These are phyloP conservation scores for Melanotaenia trifasciata DNA, from an alignment of 2,797 vertebrate genomes.

Conservation along the genomic window DNA sequence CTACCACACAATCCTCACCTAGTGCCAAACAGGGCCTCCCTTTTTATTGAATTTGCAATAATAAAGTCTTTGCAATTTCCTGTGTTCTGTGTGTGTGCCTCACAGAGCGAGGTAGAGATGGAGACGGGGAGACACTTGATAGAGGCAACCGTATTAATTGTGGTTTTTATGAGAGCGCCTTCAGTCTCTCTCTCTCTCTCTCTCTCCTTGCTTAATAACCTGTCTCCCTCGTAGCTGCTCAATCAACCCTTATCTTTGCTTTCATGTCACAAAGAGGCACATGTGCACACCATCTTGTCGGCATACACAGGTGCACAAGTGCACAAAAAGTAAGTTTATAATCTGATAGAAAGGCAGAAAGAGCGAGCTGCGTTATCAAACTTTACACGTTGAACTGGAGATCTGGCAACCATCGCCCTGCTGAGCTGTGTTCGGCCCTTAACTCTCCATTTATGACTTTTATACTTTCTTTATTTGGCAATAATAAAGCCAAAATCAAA, in stretches of 20 bases:
- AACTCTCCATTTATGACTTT: slow-evolving; percentile 24
- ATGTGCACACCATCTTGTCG: slow-evolving; percentile 6
- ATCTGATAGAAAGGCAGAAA: slow-evolving; percentile 43
- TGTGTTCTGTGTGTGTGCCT: slow-evolving; percentile 74
- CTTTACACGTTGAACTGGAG: background rate
- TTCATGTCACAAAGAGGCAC: slow-evolving; percentile 69
- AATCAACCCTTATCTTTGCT: slow-evolving; percentile 83
- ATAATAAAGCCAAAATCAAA: slow-evolving; percentile 3
- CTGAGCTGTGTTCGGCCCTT: slow-evolving; percentile 10
- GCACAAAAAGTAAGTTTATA: slow-evolving; percentile 48
- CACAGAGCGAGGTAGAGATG: slow-evolving; percentile 70
- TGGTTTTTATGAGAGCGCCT: slow-evolving; percentile 77
- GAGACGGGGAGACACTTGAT: slow-evolving; percentile 72
- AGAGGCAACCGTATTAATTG: slow-evolving; percentile 85
- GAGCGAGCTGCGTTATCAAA: slow-evolving; percentile 44
- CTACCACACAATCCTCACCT: slow-evolving; percentile 56
- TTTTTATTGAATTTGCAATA: slow-evolving; percentile 86
- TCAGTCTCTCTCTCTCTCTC: slow-evolving; percentile 42
- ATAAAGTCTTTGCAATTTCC: slow-evolving; percentile 89
- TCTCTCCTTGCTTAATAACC: slow-evolving; percentile 84
- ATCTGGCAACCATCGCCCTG: slow-evolving; percentile 15
- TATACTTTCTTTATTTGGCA: slow-evolving; percentile 7
- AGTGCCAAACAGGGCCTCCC: slow-evolving; percentile 60
- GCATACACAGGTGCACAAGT: slow-evolving; percentile 29
- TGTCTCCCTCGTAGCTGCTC: slow-evolving; percentile 79